Base-by-base conservation (phyloP, 1,140 invertebrate species). In the Tetragonula clypearis region DNA sequence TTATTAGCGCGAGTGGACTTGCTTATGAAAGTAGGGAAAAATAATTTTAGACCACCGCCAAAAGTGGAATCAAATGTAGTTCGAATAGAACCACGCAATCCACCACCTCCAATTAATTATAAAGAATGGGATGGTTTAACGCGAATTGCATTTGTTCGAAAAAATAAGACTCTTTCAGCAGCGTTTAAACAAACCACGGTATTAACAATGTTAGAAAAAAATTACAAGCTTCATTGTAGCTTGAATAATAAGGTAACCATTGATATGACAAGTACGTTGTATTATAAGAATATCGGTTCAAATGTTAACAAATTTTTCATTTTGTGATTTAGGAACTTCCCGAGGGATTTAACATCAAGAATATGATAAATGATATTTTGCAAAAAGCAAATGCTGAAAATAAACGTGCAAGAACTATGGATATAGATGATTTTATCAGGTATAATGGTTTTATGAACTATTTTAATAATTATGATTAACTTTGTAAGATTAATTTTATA, bases 61-160 rank as follows among this genome's bases (percentile, higher is more conserved):
- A 99, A 99, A 96, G 98, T 99, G 0, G 99, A 99, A 95, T 99
- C 99, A 0, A 98, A 97, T 95, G 99, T 99, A n/a, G 98, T 99
- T 0, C 96, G 99, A 92, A 97, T 99, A 93, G 99, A 99, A 94
- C 99, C 99, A 11, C 96, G 97, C 92, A 99, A 99, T 96, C 99
- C 99, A 73, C 98, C 99, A 60, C 99, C 99, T 53, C 97, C 98
- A 19, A 98, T 99, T 53, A 99, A 99, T 94, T 99, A 99, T 94
- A 97, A 97, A 90, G 99, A 99, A 96, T 99, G 99, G 99, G 99
- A 99, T 96, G 98, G 98, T 15, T 95, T 99, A 26, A 98, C 99
- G 1, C 96, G 99, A 91, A 98, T 99, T 88, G 98, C 97, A 49
- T 99, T 99, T 95, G 96, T 97, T 1, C 96, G 99, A 87, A 99